Conservation (phyloP, 2,113 vertebrate genomes). For the Leuciscus idus region DNA sequence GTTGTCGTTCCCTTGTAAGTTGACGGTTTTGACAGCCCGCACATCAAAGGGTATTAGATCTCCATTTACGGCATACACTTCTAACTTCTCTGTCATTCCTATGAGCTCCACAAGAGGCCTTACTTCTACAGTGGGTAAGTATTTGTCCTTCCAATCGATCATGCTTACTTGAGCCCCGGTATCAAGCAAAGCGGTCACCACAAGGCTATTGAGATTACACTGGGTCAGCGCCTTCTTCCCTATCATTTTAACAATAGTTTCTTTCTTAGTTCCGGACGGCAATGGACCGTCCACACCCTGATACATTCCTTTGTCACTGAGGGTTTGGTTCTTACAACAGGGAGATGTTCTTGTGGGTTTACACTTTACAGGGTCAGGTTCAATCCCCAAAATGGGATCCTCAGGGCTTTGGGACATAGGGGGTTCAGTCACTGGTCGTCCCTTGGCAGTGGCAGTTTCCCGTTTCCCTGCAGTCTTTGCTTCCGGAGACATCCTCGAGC, state of each 20-base stretch:
- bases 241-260: background rate
- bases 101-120: too few species aligned
- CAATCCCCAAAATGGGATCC: background rate
- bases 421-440: background rate
- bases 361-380: background rate
- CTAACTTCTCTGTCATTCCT: too few species aligned
- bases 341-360: background rate
- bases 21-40: too few species aligned
- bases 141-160: background rate
- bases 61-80: too few species aligned
- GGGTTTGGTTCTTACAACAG: background rate
- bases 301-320: background rate
- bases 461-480: background rate
- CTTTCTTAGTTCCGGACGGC: background rate
- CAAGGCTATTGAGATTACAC: background rate
- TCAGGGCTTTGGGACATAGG: background rate
- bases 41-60: too few species aligned
- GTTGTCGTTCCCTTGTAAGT: too few species aligned
- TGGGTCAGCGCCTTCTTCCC: background rate
- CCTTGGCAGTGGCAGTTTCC: background rate
- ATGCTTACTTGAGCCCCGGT: conserved; percentile 8
- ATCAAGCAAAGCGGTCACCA: background rate
- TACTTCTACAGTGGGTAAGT: background rate
- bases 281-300: background rate
- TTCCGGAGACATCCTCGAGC: background rate